Base-by-base conservation (phyloP, 2,113 vertebrate genomes). In the Pelusios castaneus region DNA sequence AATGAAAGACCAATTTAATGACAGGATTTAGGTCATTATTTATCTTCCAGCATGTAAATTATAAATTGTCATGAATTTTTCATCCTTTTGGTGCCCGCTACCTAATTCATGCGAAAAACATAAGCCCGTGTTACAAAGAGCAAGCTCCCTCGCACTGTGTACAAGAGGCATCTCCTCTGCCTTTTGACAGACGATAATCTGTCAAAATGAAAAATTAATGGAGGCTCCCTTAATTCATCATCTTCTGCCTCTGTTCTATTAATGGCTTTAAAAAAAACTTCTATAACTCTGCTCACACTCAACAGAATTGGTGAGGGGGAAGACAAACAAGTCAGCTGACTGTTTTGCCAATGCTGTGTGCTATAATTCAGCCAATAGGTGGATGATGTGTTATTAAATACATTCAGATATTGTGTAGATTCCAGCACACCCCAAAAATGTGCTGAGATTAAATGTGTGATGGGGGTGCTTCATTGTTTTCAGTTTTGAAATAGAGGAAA, bases 201-300 rank as follows among this genome's bases (percentile, higher is more conserved):
- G 98, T 98, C 98, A 99, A 95, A 98, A 98, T 98, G 98, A 98
- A 98, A 98, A 98, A 98, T 98, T 98, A 98, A 98, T 98, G 96
- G 96, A 95, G 78, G 95, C 96, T 97, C 96, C 97, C 97, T 98
- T 98, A 98, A 99, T 98, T 98, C 97, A 98, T 98, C 98, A 98
- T 98, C 94, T 97, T 97, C 93, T 97, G 96, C 97, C 96, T 97
- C 95, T 97, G 95, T 97, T 97, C 97, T 98, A 97, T 97, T 97
- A 98, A 97, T 97, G 98, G 95, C 84, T 95, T 89, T 80, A 96
- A 92, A 90, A 84, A n/a, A 58, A 84, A 95, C 83, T 95, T 95
- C 80, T 87, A 41, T 95, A 95, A 88, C 94, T 92, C 93, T 86
- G 90, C 85, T 95, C 56, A 13, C 92, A 91, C 79, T 87, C 91